Conservation (phyloP, 2,888 invertebrate genomes). For the Dascillus cervinus region DNA sequence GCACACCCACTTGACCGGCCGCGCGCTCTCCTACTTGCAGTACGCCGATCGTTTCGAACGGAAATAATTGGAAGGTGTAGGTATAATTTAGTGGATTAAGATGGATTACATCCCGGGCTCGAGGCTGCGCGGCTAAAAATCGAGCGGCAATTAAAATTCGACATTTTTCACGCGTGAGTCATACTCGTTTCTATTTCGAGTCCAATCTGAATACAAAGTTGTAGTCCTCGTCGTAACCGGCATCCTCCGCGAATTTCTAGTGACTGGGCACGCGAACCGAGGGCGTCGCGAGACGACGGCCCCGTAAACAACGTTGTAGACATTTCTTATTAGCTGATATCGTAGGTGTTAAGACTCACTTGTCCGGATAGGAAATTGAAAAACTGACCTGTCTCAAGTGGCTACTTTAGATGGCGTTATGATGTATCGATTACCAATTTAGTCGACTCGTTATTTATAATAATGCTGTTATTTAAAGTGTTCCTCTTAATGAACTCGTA, state of each 20-base stretch:
- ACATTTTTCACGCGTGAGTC: too few species aligned
- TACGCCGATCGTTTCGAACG: too few species aligned
- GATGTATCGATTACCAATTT: constrained; percentile 7
- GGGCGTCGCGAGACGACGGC: constrained; percentile 18
- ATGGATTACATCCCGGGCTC: too few species aligned
- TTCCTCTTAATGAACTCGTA: too few species aligned
- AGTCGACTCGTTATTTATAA: too few species aligned
- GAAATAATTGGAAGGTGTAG: too few species aligned
- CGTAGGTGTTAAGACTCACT: constrained; percentile 11
- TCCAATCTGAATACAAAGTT: too few species aligned
- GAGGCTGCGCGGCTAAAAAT: too few species aligned
- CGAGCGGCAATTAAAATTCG: too few species aligned
- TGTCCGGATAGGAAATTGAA: constrained; percentile 12
- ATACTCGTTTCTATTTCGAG: too few species aligned
- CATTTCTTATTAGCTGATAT: constrained; percentile 5
- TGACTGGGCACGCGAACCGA: constrained; percentile 19
- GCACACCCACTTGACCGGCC: constrained; percentile 25
- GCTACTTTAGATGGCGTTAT: constrained; percentile 2
- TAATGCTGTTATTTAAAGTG: too few species aligned
- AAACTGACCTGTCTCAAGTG: constrained; percentile 24
- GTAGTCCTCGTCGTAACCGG: constrained; percentile 4
- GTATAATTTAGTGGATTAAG: too few species aligned
- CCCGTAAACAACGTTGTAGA: constrained; percentile 4
- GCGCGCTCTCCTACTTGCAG: constrained; percentile 1
- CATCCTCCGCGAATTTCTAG: constrained; percentile 9